Evolutionary conservation across 2,888 invertebrate species (phyloP), one percentile per base, ranked within the genome.

Genomic region (Lobophora halterata): DNA sequence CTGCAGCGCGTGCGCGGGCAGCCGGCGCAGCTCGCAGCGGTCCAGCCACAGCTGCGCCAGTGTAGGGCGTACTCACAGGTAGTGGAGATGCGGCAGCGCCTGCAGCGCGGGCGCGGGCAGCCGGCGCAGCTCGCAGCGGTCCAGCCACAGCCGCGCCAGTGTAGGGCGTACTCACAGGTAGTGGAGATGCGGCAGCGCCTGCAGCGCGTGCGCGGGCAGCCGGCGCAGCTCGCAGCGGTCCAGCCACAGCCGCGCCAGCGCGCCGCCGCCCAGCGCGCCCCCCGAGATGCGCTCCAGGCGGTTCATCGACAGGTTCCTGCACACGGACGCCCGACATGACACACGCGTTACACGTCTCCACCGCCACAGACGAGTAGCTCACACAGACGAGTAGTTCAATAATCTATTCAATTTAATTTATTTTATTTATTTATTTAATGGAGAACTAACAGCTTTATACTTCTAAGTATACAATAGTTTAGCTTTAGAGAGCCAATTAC

Each of bases 241-340:
- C 52, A 91, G 82, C 70, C 90, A 88, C 89, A 93, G 82, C 71
- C 91, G 89, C 74, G 90, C 89, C 55, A 93, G 81, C 52, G 81
- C 77, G 33, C 79, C 78, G 55, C 88, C 88, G 45, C 83, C 65
- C 71, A 94, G 92, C 63, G 93, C 91, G 65, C 90, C 89, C 50
- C 89, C 88, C 70, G 92, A 90, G 66, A 94, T 89, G 60, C 88
- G 81, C 70, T 90, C 90, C 76, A 95, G 87, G 61, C 90, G 91
- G 88, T 95, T 95, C 82, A 92, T 90, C 8, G 93, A 92, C 68
- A 95, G 87, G 69, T 93, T 91, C 73, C 94, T 94, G 89, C 33
- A 83, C 88, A 52, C 52, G 57, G 51, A 39, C 88, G n/a, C n/a
- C n/a, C 31, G 20, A 12, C 13, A 3, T 3, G 3, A 5, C 5